Evolutionary conservation across 2,888 invertebrate genomes (phyloP), one percentile per base, ranked within the genome.

Genomic region (Odontocerum albicorne): DNA sequence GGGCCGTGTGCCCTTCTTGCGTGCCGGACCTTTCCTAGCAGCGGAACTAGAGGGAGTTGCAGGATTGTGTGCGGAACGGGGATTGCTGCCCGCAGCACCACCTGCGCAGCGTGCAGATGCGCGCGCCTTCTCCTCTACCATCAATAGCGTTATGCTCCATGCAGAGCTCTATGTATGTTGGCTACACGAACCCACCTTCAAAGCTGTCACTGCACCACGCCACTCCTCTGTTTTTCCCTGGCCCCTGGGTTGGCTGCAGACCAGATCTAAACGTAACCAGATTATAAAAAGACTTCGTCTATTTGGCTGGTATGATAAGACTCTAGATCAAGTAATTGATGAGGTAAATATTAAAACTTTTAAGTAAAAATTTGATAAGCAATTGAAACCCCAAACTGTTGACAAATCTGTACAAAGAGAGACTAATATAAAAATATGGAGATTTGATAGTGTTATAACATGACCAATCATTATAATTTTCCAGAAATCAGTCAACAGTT

Each of bases 41-140:
- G 86, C 96, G 0, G 98, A 96, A 68, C 81, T 96, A 66, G 94
- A 96, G 66, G 90, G 91, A 0, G 95, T 98, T 52, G 91, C 95
- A 0, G 87, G 88, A 64, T 93, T 95, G 68, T 87, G 94, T 1
- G 87, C 87, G 31, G 88, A 87, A 64, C 96, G 94, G 73, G 92
- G 92, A 0, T 83, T 87, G 19, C 74, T 96, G 31, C 90, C 92
- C 3, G 76, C 79, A 13, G 76, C 79, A 13, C 75, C 83, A 62
- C 46, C 49, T 6, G 80, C 84, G 1, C 84, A 87, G 39, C 87
- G 92, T 65, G 87, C 92, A 0, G 97, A 98, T 67, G 88, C 97
- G 87, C 82, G 92, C 62, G 96, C 97, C 0, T 96, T 94, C 68
- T 92, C 96, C 77, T 90, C 93, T 2, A 77, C 97, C 13, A 88